Evolutionary conservation across 2,113 vertebrate genomes (phyloP).

Genomic region (Romanogobio albipinnatus): DNA sequence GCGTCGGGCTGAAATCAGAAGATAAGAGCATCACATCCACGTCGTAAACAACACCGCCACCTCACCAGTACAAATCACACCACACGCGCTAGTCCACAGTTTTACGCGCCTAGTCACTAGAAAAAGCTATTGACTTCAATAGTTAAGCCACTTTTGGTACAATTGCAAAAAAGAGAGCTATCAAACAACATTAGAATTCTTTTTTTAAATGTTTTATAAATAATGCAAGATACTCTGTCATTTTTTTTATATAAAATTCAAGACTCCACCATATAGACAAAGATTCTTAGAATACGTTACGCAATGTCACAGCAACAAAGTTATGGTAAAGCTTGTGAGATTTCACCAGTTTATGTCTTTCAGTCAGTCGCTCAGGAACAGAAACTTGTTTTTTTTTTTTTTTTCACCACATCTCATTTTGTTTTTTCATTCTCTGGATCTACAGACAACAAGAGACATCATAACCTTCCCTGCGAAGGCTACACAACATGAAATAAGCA

Average conservation of each 20-base stretch:
- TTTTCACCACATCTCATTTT: neutral
- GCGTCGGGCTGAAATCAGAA: constrained; percentile 62
- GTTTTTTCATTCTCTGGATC: neutral
- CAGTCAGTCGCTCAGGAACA: constrained; percentile 71
- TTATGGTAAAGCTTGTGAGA: constrained; percentile 84
- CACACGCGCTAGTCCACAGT: constrained; percentile 79
- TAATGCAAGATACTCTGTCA: constrained; percentile 90
- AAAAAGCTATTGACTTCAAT: constrained; percentile 83
- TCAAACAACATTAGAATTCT: constrained; percentile 84
- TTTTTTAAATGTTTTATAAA: constrained; percentile 86
- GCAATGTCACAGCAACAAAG: constrained; percentile 81
- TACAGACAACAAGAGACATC: neutral
- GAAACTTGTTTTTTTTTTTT: neutral
- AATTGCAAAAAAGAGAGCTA: constrained; percentile 92
- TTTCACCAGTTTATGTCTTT: constrained; percentile 78
- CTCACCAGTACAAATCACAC: constrained; percentile 78
- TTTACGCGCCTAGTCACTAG: constrained; percentile 80
- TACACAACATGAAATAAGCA: no score
- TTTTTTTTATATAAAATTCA: constrained; percentile 89
- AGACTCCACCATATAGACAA: constrained; percentile 86
- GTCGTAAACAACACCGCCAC: constrained; percentile 76
- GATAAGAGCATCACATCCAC: constrained; percentile 72
- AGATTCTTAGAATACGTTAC: constrained; percentile 81
- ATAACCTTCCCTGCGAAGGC: neutral
- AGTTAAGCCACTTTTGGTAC: constrained; percentile 99